Base-by-base conservation (phyloP, 2,888 invertebrate genomes). In the Tetragnatha montana region DNA sequence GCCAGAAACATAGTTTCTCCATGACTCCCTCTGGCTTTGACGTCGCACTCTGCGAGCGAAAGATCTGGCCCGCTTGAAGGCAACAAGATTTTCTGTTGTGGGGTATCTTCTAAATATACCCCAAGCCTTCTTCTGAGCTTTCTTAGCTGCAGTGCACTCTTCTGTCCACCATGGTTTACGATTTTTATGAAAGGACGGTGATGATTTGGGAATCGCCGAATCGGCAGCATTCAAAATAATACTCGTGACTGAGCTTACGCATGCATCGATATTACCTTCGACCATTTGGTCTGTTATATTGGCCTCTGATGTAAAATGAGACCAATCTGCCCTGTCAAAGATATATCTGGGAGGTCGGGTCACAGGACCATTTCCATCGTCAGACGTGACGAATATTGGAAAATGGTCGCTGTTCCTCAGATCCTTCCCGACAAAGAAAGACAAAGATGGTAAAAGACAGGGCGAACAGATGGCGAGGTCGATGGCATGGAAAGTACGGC, bases 111-210 rank as follows among this genome's bases (percentile, higher is more conserved):
- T 60, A 69, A 71, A 49, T 21, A 19, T 22, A 35, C 49, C 79
- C 75, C 71, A 50, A 4, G 10, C 17, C 21, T 51, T 79, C 35
- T 50, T 70, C 71, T 75, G 75, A 22, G 68, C 19, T 60, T 50
- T 75, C 6, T 47, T 17, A 14, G 75, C 75, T n/a, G 6, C 4
- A 12, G 10, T 2, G 12, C 75, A 47, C 14, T 75, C 47, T 35
- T 68, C n/a, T 22, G 60, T 80, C 69, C 80, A 81, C 47, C 70
- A 47, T 17, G 70, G 70, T 47, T 81, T 81, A n/a, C 12, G 10
- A 17, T 2, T 17, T 8, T n/a, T 71, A 12, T 70, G 21, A 0
- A 22, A 6, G 17, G 22, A 14, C 22, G 19, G 12, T 19, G 22
- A 60, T 12, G 21, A 22, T 6, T 68, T 35, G 21, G 51, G 8